Base-by-base conservation (phyloP, 2,888 invertebrate genomes). In the Perizoma affinitatum region DNA sequence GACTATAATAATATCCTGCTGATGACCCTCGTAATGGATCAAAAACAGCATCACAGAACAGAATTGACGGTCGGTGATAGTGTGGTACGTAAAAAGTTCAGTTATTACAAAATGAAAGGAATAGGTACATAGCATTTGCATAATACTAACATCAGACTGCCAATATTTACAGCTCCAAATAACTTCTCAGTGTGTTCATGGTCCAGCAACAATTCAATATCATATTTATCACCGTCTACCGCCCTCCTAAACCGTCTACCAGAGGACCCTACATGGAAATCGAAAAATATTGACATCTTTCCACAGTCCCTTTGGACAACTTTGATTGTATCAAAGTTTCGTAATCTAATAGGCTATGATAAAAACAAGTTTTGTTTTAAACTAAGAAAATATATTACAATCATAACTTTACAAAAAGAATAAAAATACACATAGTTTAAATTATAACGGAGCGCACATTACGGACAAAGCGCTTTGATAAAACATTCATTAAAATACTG, bases 231-330 rank as follows among this genome's bases (percentile, higher is more conserved):
- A 4, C 76, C 77, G n/a, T 88, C 84, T 0, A 91, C 82, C 0
- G 91, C 91, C 45, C 84, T 78, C 69, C 91, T 78, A 52, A 91
- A 86, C 53, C 86, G 77, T 57, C 85, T 80, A 0, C 85, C 84
- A 54, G 65, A 69, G 0, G 80, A 61, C 0, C 83, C 83, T 0
- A 88, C 82, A 35, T 85, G 73, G 59, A 85, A 90, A 71, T 91
- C 86, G 60, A 89, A 90, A 73, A 82, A 91, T 77, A 91, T 88
- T 33, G 91, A 91, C 91, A 91, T 91, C 61, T 44, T 50, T 4
- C 4, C 6, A 38, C 41, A 44, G 22, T 10, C 11, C 11, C 9
- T 9, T 7, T 41, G 34, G 5, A 5, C 44, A 38, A 38, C n/a
- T n/a, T n/a, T n/a, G n/a, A 36, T 5, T 3, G 3, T 0, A 8